Evolutionary conservation across 2,113 vertebrate species (phyloP).

Genomic region (Mungos mungo): DNA sequence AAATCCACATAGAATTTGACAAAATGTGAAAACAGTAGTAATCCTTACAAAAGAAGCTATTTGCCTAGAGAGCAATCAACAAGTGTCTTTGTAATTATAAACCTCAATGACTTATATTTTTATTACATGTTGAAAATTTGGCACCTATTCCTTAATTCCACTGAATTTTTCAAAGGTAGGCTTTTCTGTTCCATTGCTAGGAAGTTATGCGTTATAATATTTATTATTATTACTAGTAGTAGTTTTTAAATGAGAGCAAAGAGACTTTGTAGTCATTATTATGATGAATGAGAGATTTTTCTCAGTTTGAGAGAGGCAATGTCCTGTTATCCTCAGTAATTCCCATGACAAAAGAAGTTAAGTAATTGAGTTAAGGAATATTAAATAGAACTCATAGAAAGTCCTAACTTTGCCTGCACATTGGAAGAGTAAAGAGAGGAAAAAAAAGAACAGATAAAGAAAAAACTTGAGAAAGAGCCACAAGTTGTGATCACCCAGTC

Average conservation of each 20-base stretch:
- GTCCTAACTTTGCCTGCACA: background rate
- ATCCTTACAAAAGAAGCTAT: background rate
- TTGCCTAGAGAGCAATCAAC: background rate
- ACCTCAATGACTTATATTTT: background rate
- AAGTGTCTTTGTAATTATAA: background rate
- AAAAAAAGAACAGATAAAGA: background rate
- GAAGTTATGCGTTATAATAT: background rate
- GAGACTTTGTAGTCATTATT: background rate
- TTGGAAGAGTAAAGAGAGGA: background rate
- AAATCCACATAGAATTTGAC: background rate
- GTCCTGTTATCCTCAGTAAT: background rate
- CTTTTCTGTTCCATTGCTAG: background rate
- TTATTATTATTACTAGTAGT: background rate
- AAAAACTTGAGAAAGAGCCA: background rate
- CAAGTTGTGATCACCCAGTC: background rate
- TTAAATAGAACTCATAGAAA: background rate
- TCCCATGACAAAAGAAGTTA: background rate
- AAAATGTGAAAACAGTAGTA: background rate
- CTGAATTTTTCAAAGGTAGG: background rate
- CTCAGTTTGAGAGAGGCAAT: background rate
- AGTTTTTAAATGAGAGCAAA: background rate
- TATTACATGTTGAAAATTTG: background rate
- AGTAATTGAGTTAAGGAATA: background rate
- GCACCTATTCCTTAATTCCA: background rate
- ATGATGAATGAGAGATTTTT: background rate